phyloP scores from a whole-genome alignment of 2,888 invertebrate species.

The Beris chalybata region DNA sequence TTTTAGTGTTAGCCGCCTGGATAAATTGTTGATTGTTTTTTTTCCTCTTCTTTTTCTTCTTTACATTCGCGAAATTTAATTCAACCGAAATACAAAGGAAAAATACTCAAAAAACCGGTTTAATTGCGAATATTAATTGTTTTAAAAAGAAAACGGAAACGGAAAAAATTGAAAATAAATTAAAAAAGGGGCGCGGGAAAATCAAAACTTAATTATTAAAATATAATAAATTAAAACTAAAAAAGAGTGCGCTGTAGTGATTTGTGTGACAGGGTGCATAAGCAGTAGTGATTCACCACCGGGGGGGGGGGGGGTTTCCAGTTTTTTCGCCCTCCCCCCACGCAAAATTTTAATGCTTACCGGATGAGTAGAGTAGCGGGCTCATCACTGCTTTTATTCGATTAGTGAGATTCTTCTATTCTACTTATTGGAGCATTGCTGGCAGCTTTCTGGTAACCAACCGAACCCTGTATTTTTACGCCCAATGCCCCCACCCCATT shows the following conservation, averaged over 20 bases:
- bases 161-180: too few species aligned
- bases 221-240: not conserved
- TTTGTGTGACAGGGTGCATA: slow-evolving; percentile 12
- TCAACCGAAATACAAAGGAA: not conserved
- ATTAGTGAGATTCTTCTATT: slow-evolving; percentile 44
- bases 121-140: too few species aligned
- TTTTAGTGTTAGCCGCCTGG: slow-evolving; percentile 2
- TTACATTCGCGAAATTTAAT: not conserved
- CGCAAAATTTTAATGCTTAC: slow-evolving; percentile 6
- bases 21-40: not conserved
- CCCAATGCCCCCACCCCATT: too few species aligned
- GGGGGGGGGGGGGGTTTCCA: too few species aligned
- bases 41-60: too few species aligned
- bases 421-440: slow-evolving; percentile 40
- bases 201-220: too few species aligned
- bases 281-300: too few species aligned
- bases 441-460: too few species aligned
- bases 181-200: too few species aligned
- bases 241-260: not conserved
- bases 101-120: not conserved
- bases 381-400: slow-evolving; percentile 41
- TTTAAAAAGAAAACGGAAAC: too few species aligned
- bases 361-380: slow-evolving; percentile 44
- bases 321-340: too few species aligned
- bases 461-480: too few species aligned